phyloP scores from a whole-genome alignment of 2,888 invertebrate species.

The Campoplex capitator region DNA sequence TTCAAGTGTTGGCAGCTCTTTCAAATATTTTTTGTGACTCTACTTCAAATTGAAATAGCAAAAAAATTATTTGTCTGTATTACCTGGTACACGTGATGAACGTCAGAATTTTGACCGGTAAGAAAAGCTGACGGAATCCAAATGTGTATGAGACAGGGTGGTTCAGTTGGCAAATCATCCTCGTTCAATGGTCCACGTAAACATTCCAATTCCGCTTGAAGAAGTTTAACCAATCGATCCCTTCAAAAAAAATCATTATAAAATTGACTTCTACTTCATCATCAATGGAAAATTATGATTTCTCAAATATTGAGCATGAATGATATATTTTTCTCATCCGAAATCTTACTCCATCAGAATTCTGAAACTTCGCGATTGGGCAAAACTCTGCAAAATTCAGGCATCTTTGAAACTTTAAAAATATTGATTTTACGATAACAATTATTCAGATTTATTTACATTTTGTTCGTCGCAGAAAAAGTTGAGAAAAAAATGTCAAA shows the following conservation, averaged over 20 bases:
- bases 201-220: constrained; percentile 88
- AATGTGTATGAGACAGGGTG: constrained; percentile 89
- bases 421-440: too few relatives aligned
- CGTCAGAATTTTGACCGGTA: constrained; percentile 89
- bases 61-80: background rate
- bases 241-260: constrained; percentile 79
- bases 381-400: too few relatives aligned
- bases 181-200: constrained; percentile 88
- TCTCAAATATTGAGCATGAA: background rate
- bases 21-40: background rate
- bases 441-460: too few relatives aligned
- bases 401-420: too few relatives aligned
- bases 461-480: too few relatives aligned
- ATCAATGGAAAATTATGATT: background rate
- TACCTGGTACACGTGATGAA: constrained; percentile 96
- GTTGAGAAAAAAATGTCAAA: too few relatives aligned
- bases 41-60: background rate
- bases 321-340: background rate
- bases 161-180: constrained; percentile 83
- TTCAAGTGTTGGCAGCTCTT: background rate
- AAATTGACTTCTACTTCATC: background rate
- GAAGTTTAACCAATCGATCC: constrained; percentile 87
- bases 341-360: too few relatives aligned
- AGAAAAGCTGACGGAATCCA: constrained; percentile 96
- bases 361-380: too few relatives aligned